Evolutionary conservation across 2,113 vertebrate species (phyloP).

Genomic region (Aegotheles bennettii): DNA sequence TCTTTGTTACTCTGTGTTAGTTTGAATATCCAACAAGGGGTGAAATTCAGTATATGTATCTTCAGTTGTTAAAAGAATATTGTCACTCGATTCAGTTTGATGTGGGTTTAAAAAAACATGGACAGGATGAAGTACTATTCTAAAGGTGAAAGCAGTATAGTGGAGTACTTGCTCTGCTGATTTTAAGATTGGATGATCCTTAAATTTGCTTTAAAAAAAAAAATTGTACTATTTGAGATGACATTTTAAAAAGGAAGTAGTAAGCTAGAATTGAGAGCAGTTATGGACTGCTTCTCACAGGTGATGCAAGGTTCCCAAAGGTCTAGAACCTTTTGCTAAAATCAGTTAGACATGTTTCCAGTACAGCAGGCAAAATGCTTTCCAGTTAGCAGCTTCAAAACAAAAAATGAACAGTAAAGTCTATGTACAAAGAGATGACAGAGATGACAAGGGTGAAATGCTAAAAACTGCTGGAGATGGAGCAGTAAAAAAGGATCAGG

Average conservation of each 20-base stretch:
- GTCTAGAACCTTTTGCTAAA: neutral
- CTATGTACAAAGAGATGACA: fast-evolving
- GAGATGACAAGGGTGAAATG: neutral
- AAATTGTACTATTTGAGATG: neutral
- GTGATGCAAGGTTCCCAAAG: neutral
- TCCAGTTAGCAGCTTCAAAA: neutral
- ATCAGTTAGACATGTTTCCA: neutral
- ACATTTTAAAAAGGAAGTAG: neutral
- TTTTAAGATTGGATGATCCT: neutral
- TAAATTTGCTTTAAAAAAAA: neutral
- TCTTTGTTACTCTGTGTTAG: neutral
- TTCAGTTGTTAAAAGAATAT: neutral
- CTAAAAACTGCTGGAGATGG: neutral
- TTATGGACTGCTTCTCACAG: fast-evolving
- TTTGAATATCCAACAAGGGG: neutral
- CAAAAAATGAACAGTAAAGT: neutral
- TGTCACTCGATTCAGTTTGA: neutral
- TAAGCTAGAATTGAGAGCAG: neutral
- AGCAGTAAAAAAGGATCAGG: neutral
- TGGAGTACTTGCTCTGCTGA: neutral
- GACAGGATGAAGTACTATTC: neutral
- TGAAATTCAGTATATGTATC: neutral
- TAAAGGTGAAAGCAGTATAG: neutral
- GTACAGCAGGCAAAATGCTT: neutral
- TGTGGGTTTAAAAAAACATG: neutral